Evolutionary conservation across 2,797 vertebrate genomes (phyloP).

Genomic region (Takifugu rubripes): DNA sequence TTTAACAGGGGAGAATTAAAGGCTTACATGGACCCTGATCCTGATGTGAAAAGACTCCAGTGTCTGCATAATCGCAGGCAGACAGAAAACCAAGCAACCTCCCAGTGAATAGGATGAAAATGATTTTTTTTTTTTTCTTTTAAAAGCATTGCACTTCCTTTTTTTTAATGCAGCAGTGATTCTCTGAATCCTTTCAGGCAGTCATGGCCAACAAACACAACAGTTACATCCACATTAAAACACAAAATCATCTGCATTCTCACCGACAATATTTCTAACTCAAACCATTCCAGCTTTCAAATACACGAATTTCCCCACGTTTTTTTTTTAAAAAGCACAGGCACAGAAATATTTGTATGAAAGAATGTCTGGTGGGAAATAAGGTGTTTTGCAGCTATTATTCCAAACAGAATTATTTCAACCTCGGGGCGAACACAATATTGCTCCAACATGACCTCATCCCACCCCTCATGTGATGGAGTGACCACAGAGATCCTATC

Average conservation of each 20-base stretch:
- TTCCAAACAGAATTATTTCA: constrained; percentile 78
- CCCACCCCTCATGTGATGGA: constrained; percentile 66
- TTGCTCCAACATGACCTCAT: constrained; percentile 71
- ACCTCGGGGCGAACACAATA: constrained; percentile 75
- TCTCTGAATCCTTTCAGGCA: background rate
- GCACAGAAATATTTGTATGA: constrained; percentile 65
- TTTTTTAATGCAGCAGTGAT: background rate
- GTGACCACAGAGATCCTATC: constrained; percentile 71
- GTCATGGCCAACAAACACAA: constrained; percentile 12
- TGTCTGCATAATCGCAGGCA: constrained; percentile 58
- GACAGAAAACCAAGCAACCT: constrained; percentile 50
- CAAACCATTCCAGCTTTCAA: constrained; percentile 34
- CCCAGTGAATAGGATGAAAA: constrained; percentile 39
- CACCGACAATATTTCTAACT: constrained; percentile 16
- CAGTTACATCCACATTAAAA: constrained; percentile 18
- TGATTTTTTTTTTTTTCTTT: constrained; percentile 18
- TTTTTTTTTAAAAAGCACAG: too few relatives aligned
- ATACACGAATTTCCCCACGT: too few relatives aligned
- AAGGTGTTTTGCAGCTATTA: constrained; percentile 78
- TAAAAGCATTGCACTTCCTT: constrained; percentile 24
- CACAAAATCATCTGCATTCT: background rate
- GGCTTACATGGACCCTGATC: constrained; percentile 70
- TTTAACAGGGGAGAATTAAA: constrained; percentile 72
- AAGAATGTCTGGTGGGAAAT: constrained; percentile 75
- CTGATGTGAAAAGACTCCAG: constrained; percentile 65